Evolutionary conservation across 2,797 vertebrate genomes (phyloP).

Genomic region (Alectoris magna): DNA sequence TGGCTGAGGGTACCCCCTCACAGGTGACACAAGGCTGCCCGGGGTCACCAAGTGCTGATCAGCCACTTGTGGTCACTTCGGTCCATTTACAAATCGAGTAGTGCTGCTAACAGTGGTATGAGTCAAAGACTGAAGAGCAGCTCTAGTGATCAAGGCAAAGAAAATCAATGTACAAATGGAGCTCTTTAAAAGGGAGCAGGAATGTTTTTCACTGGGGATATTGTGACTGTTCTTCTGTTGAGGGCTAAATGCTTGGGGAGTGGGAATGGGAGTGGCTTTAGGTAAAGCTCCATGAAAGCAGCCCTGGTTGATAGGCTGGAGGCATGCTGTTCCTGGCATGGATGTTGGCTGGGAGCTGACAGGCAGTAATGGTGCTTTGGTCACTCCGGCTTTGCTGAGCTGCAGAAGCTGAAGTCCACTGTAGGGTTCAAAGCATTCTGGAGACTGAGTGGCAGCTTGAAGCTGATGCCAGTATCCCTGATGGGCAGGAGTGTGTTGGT

Average conservation of each 20-base stretch:
- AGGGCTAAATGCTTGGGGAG: not conserved
- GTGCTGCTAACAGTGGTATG: not conserved
- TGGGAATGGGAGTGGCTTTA: not conserved
- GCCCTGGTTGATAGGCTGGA: not conserved
- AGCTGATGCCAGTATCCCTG: not conserved
- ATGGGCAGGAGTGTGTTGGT: rapidly evolving
- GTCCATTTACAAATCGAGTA: not conserved
- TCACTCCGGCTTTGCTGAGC: not conserved
- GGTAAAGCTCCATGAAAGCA: not conserved
- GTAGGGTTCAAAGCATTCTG: not conserved
- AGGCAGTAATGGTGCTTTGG: not conserved
- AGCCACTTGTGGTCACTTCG: not conserved
- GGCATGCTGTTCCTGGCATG: not conserved
- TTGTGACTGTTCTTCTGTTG: not conserved
- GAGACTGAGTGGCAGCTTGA: not conserved
- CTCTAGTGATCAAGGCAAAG: not conserved
- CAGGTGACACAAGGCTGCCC: rapidly evolving
- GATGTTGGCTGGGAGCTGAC: not conserved
- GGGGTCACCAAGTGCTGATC: not conserved
- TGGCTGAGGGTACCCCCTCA: not conserved
- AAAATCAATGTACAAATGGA: rapidly evolving
- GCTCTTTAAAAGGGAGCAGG: not conserved
- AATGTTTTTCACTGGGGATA: not conserved
- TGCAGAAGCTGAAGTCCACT: not conserved
- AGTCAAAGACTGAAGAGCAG: not conserved